Percentiles rank a stretch among this genome's conserved stretches.
phyloP scores from a whole-genome alignment of 2,888 invertebrate genomes.

The Drosophila neotestacea region DNA sequence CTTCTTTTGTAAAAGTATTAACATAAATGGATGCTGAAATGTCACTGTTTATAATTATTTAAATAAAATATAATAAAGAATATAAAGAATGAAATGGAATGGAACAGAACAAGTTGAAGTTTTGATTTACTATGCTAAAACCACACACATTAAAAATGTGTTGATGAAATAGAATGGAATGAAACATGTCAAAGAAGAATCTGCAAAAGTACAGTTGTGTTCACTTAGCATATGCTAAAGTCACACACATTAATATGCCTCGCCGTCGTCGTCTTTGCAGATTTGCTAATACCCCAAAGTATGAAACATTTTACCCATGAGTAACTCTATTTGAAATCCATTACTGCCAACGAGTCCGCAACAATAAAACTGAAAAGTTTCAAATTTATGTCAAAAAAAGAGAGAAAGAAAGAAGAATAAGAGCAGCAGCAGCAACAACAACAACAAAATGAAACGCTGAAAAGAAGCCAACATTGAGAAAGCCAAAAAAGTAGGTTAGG shows the following conservation, averaged over 20 bases:
- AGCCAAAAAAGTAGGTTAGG: constrained; percentile 75
- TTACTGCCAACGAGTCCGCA: constrained; percentile 78
- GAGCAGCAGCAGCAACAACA: constrained; percentile 35
- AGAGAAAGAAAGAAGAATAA: constrained; percentile 32
- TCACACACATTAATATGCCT: constrained; percentile 54
- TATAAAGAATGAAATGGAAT: no score
- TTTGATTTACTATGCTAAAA: no score
- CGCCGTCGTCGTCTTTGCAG: constrained; percentile 56
- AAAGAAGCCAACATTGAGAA: constrained; percentile 71
- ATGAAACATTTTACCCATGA: constrained; percentile 80
- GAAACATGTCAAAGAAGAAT: not conserved
- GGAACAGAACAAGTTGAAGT: no score
- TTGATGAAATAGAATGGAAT: not conserved
- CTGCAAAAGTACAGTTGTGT: constrained; percentile 26
- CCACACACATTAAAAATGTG: not conserved
- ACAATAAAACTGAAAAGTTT: constrained; percentile 81
- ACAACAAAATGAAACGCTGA: constrained; percentile 53
- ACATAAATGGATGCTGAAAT: no score
- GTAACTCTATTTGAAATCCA: constrained; percentile 81
- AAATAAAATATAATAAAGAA: no score
- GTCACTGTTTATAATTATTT: no score
- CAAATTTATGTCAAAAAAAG: constrained; percentile 76
- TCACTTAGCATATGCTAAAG: constrained; percentile 3
- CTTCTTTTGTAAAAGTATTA: no score
- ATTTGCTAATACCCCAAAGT: constrained; percentile 82